These are phyloP conservation scores for Cladorhizidae sp. DNA, from an alignment of 37 sponge, comb jelly and placozoan species.

Conservation along the genomic window DNA sequence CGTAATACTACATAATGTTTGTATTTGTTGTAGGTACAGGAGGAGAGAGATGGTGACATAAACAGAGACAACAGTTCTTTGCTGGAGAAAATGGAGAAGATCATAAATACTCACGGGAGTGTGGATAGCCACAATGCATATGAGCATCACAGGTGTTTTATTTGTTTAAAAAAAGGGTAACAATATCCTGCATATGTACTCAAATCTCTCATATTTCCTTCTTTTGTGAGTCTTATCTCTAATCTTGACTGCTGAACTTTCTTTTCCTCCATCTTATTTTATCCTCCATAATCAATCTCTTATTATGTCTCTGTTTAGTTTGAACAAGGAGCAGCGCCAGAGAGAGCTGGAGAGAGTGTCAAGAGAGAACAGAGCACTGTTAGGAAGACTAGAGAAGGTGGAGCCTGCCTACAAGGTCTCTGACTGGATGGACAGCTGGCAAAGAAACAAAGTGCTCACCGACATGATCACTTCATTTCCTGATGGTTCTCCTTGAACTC, in stretches of 20 bases:
- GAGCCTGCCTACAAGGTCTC: constrained; percentile 60
- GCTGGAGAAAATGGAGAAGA: constrained; percentile 66
- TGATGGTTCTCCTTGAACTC: background rate
- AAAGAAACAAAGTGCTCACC: constrained; percentile 37
- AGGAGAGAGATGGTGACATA: constrained; percentile 60
- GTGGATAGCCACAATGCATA: constrained; percentile 61
- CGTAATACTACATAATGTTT: background rate
- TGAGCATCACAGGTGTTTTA: constrained; percentile 74
- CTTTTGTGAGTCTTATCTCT: too few relatives aligned
- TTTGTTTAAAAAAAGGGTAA: too few relatives aligned
- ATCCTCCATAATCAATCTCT: too few relatives aligned
- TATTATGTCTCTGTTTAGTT: constrained; percentile 23
- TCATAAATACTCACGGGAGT: constrained; percentile 46
- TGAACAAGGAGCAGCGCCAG: constrained; percentile 53
- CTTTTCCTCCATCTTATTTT: too few relatives aligned
- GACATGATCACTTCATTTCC: constrained; percentile 71
- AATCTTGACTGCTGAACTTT: too few relatives aligned
- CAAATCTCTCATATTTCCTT: too few relatives aligned
- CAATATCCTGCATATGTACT: too few relatives aligned
- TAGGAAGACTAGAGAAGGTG: constrained; percentile 60
- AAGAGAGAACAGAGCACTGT: constrained; percentile 58
- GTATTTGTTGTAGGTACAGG: constrained; percentile 51
- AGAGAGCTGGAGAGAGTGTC: constrained; percentile 46
- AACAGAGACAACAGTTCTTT: constrained; percentile 78
- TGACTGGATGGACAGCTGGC: constrained; percentile 72